Percentiles rank a stretch among this genome's conserved stretches.
These are phyloP conservation scores for Plebejus argus DNA, from an alignment of 2,888 invertebrate genomes.

Conservation along the genomic window DNA sequence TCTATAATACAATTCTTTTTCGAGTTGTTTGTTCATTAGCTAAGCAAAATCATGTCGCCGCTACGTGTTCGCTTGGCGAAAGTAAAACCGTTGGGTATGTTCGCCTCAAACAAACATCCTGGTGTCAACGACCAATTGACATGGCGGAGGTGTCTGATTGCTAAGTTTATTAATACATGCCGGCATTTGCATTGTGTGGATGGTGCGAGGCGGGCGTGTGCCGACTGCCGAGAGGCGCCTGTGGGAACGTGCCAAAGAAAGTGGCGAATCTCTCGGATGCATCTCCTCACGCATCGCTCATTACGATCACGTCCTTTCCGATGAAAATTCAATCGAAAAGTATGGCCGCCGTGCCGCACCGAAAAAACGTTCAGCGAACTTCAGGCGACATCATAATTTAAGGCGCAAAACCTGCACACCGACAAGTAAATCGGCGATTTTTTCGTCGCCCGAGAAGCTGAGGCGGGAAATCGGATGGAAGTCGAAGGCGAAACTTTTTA, in stretches of 20 bases:
- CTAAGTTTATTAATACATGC: constrained; percentile 21
- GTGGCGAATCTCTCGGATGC: constrained; percentile 42
- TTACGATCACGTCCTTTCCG: constrained; percentile 50
- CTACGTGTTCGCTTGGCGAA: not conserved
- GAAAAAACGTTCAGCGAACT: constrained; percentile 60
- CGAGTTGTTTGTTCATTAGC: not conserved
- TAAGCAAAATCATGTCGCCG: not conserved
- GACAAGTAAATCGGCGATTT: constrained; percentile 75
- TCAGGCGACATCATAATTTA: constrained; percentile 74
- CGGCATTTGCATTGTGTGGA: constrained; percentile 23
- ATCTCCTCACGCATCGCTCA: constrained; percentile 40
- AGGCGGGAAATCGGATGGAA: constrained; percentile 80
- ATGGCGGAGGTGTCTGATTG: constrained; percentile 32
- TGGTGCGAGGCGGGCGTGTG: constrained; percentile 44
- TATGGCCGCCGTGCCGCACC: constrained; percentile 45
- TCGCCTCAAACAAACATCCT: not conserved
- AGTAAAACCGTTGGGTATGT: not conserved
- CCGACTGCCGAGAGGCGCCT: constrained; percentile 44
- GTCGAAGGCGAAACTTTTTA: constrained; percentile 76
- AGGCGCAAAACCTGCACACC: constrained; percentile 67
- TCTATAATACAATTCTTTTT: not conserved
- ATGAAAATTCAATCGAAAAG: constrained; percentile 57
- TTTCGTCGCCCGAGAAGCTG: constrained; percentile 72
- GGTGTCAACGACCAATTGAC: constrained; percentile 15
- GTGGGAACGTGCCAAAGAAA: constrained; percentile 47